Conservation (phyloP, 2,797 vertebrate genomes). For the Protosalanx chinensis region DNA sequence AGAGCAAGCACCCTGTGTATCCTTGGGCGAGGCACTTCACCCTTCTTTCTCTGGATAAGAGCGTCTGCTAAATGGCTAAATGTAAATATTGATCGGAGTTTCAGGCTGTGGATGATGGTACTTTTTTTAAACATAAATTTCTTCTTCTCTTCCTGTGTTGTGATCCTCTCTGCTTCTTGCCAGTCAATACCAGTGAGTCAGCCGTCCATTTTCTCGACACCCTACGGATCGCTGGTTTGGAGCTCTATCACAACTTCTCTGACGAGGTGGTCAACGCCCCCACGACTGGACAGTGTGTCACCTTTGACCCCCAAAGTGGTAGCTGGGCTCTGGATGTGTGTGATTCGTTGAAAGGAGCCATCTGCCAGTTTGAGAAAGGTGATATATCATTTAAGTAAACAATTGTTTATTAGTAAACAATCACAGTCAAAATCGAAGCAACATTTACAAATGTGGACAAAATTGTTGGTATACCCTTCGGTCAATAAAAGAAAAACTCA, state of each 20-base stretch:
- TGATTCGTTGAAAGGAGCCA: conserved; percentile 51
- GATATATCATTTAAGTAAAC: neutral
- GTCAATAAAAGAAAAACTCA: no score
- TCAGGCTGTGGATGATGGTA: no score
- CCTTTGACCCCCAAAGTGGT: conserved; percentile 61
- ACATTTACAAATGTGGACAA: no score
- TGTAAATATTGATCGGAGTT: neutral
- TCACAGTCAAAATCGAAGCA: no score
- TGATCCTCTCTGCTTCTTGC: conserved; percentile 10
- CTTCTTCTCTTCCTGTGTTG: neutral
- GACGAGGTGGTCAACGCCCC: conserved; percentile 27
- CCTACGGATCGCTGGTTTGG: conserved; percentile 23
- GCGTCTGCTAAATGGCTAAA: no score
- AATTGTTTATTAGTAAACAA: no score
- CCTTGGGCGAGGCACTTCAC: no score
- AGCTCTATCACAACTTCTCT: conserved; percentile 47
- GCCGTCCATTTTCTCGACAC: conserved; percentile 9
- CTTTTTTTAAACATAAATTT: neutral
- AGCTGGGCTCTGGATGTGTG: conserved; percentile 45
- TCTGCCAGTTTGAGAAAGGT: conserved; percentile 76
- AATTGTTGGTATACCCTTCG: no score
- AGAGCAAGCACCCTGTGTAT: no score
- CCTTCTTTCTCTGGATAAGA: no score
- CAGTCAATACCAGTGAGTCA: conserved; percentile 42
- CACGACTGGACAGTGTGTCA: conserved; percentile 51